Evolutionary conservation across 2,888 invertebrate genomes (phyloP).

Genomic region (Heliconius aoede): DNA sequence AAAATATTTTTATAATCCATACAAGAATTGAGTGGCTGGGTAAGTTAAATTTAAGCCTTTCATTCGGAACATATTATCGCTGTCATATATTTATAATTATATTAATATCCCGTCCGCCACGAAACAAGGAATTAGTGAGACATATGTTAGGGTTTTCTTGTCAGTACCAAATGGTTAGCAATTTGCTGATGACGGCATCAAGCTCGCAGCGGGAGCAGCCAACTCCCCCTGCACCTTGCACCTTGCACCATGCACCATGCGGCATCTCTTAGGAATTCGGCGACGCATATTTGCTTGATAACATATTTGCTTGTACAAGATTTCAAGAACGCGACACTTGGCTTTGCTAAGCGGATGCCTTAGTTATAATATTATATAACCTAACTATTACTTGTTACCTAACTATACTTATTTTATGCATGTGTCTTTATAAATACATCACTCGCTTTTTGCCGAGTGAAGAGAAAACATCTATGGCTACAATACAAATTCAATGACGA

Average conservation of each 20-base stretch:
- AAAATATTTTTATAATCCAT: not conserved
- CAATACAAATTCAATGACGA: not conserved
- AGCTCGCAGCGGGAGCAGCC: conserved; percentile 77
- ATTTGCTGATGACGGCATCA: conserved; percentile 82
- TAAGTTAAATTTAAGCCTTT: not conserved
- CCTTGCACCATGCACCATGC: conserved; percentile 61
- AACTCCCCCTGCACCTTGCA: conserved; percentile 60
- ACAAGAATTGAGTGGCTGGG: not conserved
- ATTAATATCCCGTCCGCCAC: conserved; percentile 64
- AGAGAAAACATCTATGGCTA: too few relatives aligned
- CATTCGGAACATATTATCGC: not conserved
- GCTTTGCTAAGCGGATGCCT: conserved; percentile 2
- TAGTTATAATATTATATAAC: conserved; percentile 3
- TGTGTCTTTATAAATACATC: too few relatives aligned
- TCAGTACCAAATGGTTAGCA: conserved; percentile 78
- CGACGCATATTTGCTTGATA: conserved; percentile 76
- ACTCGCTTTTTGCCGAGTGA: too few relatives aligned
- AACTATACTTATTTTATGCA: not conserved
- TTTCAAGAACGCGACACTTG: conserved; percentile 8
- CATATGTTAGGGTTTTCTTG: conserved; percentile 77
- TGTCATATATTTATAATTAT: too few relatives aligned
- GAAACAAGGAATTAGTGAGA: conserved; percentile 66
- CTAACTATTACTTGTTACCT: not conserved
- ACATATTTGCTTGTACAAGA: conserved; percentile 39
- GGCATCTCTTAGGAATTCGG: conserved; percentile 77